Percentiles rank a stretch among this genome's conserved stretches.
Evolutionary conservation across 2,888 invertebrate genomes (phyloP).

Genomic region (Synergus laeviventris): DNA sequence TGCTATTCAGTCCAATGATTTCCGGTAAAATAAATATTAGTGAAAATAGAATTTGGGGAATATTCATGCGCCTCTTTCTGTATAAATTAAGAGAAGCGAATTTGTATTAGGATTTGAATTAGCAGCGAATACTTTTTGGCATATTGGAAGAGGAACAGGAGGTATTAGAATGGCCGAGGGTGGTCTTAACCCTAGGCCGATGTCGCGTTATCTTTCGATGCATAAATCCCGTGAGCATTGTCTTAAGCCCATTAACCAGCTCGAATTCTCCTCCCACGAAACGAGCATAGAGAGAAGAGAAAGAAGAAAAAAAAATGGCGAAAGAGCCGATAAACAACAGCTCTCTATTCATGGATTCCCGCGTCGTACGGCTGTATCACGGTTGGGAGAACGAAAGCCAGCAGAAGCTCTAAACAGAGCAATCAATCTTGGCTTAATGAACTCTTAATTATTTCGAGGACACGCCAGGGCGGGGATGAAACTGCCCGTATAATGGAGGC

Average conservation of each 20-base stretch:
- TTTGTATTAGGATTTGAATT: background rate
- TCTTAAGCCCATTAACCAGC: slow-evolving; percentile 55
- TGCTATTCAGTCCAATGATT: no score
- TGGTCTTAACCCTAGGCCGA: slow-evolving; percentile 39
- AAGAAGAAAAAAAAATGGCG: slow-evolving; percentile 46
- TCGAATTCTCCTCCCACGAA: slow-evolving; percentile 37
- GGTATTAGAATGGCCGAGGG: slow-evolving; percentile 43
- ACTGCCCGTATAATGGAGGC: slow-evolving; percentile 74
- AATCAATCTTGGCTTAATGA: slow-evolving; percentile 75
- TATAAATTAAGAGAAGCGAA: background rate
- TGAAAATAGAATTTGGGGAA: no score
- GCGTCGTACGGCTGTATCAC: slow-evolving; percentile 50
- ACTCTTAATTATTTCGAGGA: slow-evolving; percentile 76
- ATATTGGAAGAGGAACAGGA: slow-evolving; percentile 41
- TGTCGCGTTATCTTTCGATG: slow-evolving; percentile 33
- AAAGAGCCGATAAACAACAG: slow-evolving; percentile 67
- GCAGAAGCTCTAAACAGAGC: slow-evolving; percentile 68
- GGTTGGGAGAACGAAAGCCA: slow-evolving; percentile 47
- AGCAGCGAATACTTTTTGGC: background rate
- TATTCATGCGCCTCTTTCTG: no score
- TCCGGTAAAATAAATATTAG: no score
- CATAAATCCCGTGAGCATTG: slow-evolving; percentile 55
- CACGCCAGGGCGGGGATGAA: slow-evolving; percentile 66
- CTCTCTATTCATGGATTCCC: slow-evolving; percentile 67
- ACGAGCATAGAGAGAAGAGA: slow-evolving; percentile 44